These are phyloP conservation scores for Pachypeltis micranthus DNA, from an alignment of 1,140 invertebrate genomes.

Conservation along the genomic window DNA sequence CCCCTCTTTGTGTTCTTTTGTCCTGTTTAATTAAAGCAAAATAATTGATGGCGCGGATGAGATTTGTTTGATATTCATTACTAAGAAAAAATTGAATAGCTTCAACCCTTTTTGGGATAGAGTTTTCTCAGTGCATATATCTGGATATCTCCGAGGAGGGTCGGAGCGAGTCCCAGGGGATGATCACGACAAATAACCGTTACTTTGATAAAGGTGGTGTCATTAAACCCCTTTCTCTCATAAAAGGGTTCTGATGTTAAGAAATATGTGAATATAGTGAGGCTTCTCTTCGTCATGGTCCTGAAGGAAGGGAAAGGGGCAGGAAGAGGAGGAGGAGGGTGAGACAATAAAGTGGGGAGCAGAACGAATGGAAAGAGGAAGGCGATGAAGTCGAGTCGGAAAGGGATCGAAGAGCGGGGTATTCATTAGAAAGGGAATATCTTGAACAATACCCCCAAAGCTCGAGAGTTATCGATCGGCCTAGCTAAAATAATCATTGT, in stretches of 20 bases:
- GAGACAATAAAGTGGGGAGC: background rate
- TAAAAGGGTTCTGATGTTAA: constrained; percentile 13
- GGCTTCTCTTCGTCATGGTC: too few species aligned
- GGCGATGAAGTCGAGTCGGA: too few species aligned
- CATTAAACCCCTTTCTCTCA: background rate
- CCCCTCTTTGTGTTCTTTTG: background rate
- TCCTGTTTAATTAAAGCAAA: background rate
- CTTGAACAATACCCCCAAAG: background rate
- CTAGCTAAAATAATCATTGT: constrained; percentile 6
- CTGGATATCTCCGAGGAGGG: background rate
- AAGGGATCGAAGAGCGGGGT: too few species aligned
- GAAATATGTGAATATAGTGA: background rate
- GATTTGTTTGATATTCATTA: background rate
- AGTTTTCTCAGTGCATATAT: background rate
- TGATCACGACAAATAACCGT: constrained; percentile 6
- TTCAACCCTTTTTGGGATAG: background rate
- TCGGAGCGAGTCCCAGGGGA: background rate
- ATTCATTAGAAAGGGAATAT: constrained; percentile 4
- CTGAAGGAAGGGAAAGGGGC: background rate
- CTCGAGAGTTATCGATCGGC: background rate
- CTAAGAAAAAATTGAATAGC: constrained; percentile 7
- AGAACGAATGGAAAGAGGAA: background rate
- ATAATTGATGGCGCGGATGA: background rate
- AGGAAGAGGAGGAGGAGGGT: background rate
- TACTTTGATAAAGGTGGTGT: constrained; percentile 11